A percentile compares a stretch with the other conserved stretches of the same genome.
phyloP scores from a whole-genome alignment of 2,113 vertebrate genomes.

The Microtus montanus region DNA sequence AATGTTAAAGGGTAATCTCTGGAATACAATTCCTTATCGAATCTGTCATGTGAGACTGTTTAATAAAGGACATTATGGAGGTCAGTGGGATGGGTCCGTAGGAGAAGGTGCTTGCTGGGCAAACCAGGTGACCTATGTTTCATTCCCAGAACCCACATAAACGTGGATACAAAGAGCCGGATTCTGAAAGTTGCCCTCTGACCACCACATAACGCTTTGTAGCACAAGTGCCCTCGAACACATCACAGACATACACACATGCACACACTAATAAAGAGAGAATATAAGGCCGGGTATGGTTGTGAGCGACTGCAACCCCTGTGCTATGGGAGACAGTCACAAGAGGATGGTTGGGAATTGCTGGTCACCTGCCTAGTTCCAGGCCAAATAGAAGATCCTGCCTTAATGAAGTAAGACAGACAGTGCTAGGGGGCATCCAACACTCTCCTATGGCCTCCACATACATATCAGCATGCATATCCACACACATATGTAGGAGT shows the following conservation, averaged over 20 bases:
- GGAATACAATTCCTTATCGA: constrained; percentile 27
- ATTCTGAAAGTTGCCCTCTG: not conserved
- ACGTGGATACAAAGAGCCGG: no score
- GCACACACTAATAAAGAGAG: not conserved
- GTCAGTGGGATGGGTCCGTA: not conserved
- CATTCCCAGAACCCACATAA: not conserved
- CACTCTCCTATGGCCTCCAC: not conserved
- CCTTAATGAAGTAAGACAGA: not conserved
- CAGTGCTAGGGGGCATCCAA: not conserved
- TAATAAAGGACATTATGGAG: not conserved
- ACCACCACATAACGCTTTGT: not conserved
- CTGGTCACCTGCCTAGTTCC: not conserved
- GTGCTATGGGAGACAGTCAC: not conserved
- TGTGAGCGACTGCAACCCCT: not conserved
- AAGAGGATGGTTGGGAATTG: not conserved
- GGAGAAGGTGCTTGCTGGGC: not conserved
- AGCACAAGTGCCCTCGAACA: not conserved
- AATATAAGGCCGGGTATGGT: no score
- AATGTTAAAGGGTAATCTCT: constrained; percentile 3
- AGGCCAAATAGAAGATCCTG: not conserved
- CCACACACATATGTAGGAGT: not conserved
- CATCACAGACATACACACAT: not conserved
- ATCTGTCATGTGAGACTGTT: constrained; percentile 8
- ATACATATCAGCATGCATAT: not conserved
- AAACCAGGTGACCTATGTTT: not conserved